A percentile compares a stretch with the other conserved stretches of the same genome.
These are phyloP conservation scores for Holacanthus passer DNA, from an alignment of 2,113 vertebrate genomes.

Conservation along the genomic window DNA sequence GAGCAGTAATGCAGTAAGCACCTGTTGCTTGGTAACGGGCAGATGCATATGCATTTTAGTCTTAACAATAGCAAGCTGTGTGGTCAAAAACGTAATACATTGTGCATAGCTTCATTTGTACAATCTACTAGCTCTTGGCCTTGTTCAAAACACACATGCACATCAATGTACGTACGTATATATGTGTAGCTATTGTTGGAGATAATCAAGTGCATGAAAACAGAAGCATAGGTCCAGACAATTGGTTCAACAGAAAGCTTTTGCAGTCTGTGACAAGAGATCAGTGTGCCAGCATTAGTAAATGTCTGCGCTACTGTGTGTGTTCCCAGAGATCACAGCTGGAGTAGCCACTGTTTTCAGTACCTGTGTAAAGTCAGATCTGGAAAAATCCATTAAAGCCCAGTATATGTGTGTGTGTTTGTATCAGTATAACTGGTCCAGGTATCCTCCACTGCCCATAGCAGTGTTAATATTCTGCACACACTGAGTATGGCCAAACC, in stretches of 20 bases:
- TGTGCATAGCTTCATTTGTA: slow-evolving; percentile 31
- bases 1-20: slow-evolving; percentile 44
- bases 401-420: slow-evolving; percentile 32
- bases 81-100: slow-evolving; percentile 23
- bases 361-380: slow-evolving; percentile 23
- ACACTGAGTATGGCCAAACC: slow-evolving; percentile 71
- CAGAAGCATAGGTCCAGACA: slow-evolving; percentile 10
- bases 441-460: slow-evolving; percentile 67
- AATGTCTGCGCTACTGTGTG: slow-evolving; percentile 26
- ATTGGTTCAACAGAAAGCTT: slow-evolving; percentile 12
- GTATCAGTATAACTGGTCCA: slow-evolving; percentile 46
- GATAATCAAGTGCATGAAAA: not conserved
- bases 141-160: slow-evolving; percentile 6
- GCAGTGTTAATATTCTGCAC: slow-evolving; percentile 81
- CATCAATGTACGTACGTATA: not conserved
- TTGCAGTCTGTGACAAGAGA: not conserved
- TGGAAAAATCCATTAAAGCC: slow-evolving; percentile 51
- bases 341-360: slow-evolving; percentile 35
- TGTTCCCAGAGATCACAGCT: slow-evolving; percentile 38
- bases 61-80: slow-evolving; percentile 39
- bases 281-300: slow-evolving; percentile 24
- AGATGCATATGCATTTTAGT: slow-evolving; percentile 59
- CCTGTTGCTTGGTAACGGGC: slow-evolving; percentile 75
- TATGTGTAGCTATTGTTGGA: not conserved
- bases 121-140: not conserved